Percentiles rank a stretch among this genome's conserved stretches.
Evolutionary conservation across 92 coral and sea anemone genomes (phyloP).

Genomic region (Parazoanthus swiftii): DNA sequence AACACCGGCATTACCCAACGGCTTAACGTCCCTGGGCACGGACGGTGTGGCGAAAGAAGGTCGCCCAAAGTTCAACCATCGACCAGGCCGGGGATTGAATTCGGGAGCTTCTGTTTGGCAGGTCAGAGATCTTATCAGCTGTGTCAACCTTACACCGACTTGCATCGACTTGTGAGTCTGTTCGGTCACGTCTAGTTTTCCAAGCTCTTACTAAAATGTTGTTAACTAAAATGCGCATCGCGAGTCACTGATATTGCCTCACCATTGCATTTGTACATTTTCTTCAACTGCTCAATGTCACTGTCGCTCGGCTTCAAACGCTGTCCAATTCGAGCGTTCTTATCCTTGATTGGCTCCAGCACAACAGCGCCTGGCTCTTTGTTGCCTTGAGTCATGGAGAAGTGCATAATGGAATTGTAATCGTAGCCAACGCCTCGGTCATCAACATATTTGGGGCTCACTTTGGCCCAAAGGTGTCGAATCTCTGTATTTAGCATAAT

Average conservation of each 20-base stretch:
- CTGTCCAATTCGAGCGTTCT: constrained; percentile 20
- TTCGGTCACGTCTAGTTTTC: too few relatives aligned
- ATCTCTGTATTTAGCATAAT: neutral
- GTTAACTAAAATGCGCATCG: too few relatives aligned
- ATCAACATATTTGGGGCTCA: neutral
- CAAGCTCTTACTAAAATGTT: too few relatives aligned
- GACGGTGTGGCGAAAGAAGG: too few relatives aligned
- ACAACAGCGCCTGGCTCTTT: constrained; percentile 8
- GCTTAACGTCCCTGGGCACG: too few relatives aligned
- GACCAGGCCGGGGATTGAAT: too few relatives aligned
- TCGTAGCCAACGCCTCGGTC: constrained; percentile 33
- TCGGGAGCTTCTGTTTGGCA: too few relatives aligned
- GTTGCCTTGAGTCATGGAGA: constrained; percentile 20
- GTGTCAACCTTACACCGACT: too few relatives aligned
- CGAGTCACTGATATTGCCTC: neutral
- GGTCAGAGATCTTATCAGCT: too few relatives aligned
- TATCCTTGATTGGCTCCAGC: constrained; percentile 18
- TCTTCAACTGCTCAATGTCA: constrained; percentile 17
- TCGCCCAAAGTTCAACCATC: too few relatives aligned
- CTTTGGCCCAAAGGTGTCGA: neutral
- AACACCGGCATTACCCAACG: too few relatives aligned
- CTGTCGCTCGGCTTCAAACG: neutral
- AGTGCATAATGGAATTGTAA: constrained; percentile 22
- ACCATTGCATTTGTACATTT: constrained; percentile 30
- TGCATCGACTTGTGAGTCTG: too few relatives aligned